Conservation (phyloP, 2,888 invertebrate genomes). For the Pammene fasciana region DNA sequence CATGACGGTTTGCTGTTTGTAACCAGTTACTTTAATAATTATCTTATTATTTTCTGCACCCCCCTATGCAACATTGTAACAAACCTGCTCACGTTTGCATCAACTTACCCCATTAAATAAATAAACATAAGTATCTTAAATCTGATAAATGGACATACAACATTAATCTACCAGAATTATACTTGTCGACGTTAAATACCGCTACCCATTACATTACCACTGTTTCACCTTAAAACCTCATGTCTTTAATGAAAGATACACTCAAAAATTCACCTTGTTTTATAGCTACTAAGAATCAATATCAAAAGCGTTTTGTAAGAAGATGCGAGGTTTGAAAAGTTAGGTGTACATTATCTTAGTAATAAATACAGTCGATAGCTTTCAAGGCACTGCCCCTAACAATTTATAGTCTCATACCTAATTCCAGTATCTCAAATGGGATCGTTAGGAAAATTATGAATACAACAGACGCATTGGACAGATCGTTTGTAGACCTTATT, state of each 20-base stretch:
- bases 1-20: too few species aligned
- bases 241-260: not conserved
- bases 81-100: not conserved
- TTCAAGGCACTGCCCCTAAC: conserved; percentile 34
- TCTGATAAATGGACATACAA: conserved; percentile 19
- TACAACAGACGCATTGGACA: not conserved
- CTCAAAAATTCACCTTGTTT: not conserved
- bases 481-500: not conserved
- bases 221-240: not conserved
- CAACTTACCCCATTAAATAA: conserved; percentile 9
- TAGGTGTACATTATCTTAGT: conserved; percentile 15
- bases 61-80: not conserved
- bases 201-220: conserved; percentile 30
- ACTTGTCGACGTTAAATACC: conserved; percentile 21
- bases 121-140: conserved; percentile 15
- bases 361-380: conserved; percentile 39
- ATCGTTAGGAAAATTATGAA: conserved; percentile 32
- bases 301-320: not conserved
- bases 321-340: conserved; percentile 1
- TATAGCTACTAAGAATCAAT: not conserved
- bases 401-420: conserved; percentile 36
- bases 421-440: conserved; percentile 36
- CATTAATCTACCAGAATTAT: conserved; percentile 28
- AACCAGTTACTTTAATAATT: too few species aligned
- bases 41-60: not conserved